These are phyloP conservation scores for Agrilus biguttatus DNA, from an alignment of 2,888 invertebrate species.

Conservation along the genomic window DNA sequence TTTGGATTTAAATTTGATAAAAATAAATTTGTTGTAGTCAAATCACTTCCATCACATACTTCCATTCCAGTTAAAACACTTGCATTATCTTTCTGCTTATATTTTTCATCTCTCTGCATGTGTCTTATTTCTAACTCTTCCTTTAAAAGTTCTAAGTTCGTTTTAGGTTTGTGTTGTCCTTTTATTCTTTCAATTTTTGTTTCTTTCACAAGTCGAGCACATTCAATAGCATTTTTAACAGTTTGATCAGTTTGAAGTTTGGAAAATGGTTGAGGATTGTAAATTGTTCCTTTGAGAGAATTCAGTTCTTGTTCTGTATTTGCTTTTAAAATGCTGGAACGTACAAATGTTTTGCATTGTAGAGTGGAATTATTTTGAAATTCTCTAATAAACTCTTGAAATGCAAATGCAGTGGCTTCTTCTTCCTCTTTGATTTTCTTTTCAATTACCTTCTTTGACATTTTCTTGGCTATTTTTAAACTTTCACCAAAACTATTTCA, in stretches of 20 bases:
- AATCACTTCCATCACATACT: slow-evolving; percentile 68
- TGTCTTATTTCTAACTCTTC: slow-evolving; percentile 91
- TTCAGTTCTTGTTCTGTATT: slow-evolving; percentile 70
- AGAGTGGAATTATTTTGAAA: slow-evolving; percentile 56
- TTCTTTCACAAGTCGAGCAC: slow-evolving; percentile 45
- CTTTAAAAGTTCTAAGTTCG: slow-evolving; percentile 91
- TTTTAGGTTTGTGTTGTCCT: slow-evolving; percentile 77
- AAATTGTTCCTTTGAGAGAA: slow-evolving; percentile 70
- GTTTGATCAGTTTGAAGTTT: slow-evolving; percentile 36
- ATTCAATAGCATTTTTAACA: slow-evolving; percentile 51
- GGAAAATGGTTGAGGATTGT: slow-evolving; percentile 71
- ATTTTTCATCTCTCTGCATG: slow-evolving; percentile 83
- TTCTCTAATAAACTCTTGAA: slow-evolving; percentile 91
- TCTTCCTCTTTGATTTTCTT: slow-evolving; percentile 71
- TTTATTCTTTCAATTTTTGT: slow-evolving; percentile 43
- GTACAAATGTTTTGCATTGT: slow-evolving; percentile 48
- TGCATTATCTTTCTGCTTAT: slow-evolving; percentile 63
- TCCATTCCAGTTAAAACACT: slow-evolving; percentile 2
- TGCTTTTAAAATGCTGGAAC: slow-evolving; percentile 91
- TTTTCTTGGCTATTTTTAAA: slow-evolving; percentile 4
- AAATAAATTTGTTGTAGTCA: slow-evolving; percentile 93
- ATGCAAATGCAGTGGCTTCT: slow-evolving; percentile 77
- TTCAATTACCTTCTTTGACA: slow-evolving; percentile 61
- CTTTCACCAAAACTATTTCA: background rate
- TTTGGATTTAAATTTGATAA: slow-evolving; percentile 91